These are phyloP conservation scores for Gastrophysa polygoni DNA, from an alignment of 2,888 invertebrate species.

Conservation along the genomic window DNA sequence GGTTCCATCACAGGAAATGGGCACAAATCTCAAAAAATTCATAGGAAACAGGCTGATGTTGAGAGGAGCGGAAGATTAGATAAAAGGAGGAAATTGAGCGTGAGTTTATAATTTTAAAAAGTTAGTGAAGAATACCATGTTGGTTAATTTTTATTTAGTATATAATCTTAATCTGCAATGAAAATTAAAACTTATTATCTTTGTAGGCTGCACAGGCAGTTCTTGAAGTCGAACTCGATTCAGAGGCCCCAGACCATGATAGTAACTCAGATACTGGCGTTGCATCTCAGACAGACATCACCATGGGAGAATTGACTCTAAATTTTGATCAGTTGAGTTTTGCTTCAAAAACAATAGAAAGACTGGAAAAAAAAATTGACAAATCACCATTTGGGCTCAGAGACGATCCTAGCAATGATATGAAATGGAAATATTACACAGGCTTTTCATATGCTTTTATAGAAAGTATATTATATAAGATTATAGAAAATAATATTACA, in stretches of 20 bases:
- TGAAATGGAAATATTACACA: conserved; percentile 22
- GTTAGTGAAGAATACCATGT: neutral
- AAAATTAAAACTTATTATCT: neutral
- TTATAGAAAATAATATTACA: conserved; percentile 8
- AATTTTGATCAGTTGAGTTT: conserved; percentile 1
- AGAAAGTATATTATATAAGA: conserved; percentile 9
- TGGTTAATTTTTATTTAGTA: neutral
- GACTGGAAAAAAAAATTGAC: conserved; percentile 4
- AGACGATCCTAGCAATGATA: conserved; percentile 11
- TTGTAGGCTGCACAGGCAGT: neutral
- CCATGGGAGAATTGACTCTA: neutral
- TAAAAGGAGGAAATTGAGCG: neutral
- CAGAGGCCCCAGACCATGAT: neutral
- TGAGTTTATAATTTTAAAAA: neutral
- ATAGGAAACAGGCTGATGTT: neutral
- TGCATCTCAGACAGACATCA: conserved; percentile 7
- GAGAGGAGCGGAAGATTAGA: conserved; percentile 5
- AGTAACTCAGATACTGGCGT: conserved; percentile 2
- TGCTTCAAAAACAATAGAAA: conserved; percentile 10
- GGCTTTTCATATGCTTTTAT: conserved; percentile 13
- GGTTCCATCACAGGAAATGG: conserved; percentile 18
- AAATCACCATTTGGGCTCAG: conserved; percentile 17
- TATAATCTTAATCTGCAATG: no score
- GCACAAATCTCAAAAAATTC: conserved; percentile 1
- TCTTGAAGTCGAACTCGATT: neutral